These are phyloP conservation scores for Perodicticus potto DNA, from an alignment of 2,797 vertebrate species.

Conservation along the genomic window DNA sequence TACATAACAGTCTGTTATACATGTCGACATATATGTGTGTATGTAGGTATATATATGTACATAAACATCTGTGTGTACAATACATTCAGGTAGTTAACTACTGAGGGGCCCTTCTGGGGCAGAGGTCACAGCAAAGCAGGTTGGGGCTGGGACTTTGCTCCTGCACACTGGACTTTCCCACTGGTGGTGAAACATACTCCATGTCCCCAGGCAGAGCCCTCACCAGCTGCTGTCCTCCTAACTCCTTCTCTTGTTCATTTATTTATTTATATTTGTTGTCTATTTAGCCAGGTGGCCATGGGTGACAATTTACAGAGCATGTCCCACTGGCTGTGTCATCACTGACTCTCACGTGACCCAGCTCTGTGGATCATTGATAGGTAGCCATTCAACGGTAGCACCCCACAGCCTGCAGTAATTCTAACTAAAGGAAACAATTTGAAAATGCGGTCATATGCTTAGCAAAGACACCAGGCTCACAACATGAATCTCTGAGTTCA, in stretches of 20 bases:
- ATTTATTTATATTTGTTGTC: conserved; percentile 72
- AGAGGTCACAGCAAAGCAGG: conserved; percentile 74
- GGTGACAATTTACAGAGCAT: conserved; percentile 91
- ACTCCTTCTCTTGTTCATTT: conserved; percentile 39
- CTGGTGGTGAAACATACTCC: conserved; percentile 90
- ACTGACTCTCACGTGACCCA: conserved; percentile 82
- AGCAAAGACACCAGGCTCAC: conserved; percentile 76
- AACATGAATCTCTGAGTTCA: background rate
- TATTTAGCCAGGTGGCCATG: conserved; percentile 88
- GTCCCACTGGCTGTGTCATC: conserved; percentile 87
- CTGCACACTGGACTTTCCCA: conserved; percentile 91
- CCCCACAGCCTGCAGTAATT: conserved; percentile 84
- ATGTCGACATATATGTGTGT: background rate
- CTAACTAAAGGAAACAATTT: conserved; percentile 87
- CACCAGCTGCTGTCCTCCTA: conserved; percentile 79
- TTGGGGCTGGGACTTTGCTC: conserved; percentile 87
- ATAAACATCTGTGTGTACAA: background rate
- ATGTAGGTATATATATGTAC: background rate
- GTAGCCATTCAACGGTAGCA: conserved; percentile 90
- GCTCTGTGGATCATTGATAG: conserved; percentile 86
- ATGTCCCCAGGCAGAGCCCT: conserved; percentile 86
- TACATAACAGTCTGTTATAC: background rate
- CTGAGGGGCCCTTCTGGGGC: background rate
- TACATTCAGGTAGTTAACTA: background rate
- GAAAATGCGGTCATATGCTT: conserved; percentile 86